Conservation (phyloP, 2,113 vertebrate species). For the Melanerpes formicivorus region DNA sequence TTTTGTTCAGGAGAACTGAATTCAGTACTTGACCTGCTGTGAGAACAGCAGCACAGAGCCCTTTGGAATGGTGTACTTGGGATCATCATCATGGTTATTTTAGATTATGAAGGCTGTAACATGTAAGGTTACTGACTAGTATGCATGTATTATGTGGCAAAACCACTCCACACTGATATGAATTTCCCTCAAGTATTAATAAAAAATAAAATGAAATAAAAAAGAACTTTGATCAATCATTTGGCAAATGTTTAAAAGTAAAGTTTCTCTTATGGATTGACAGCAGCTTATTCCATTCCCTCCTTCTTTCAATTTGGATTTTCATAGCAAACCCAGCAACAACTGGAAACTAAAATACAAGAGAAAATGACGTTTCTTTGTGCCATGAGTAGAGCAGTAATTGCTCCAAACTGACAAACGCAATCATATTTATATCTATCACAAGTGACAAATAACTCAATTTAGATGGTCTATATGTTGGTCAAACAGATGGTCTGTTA, state of each 20-base stretch:
- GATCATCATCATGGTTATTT: neutral
- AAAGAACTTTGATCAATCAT: too few relatives aligned
- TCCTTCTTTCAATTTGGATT: neutral
- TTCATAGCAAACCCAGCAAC: neutral
- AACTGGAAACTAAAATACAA: neutral
- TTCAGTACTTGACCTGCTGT: neutral
- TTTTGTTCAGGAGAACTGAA: neutral
- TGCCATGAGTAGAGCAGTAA: neutral
- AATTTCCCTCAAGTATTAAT: neutral
- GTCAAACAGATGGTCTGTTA: neutral
- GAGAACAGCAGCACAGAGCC: neutral
- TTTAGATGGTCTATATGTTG: neutral
- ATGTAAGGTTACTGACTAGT: neutral
- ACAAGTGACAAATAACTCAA: neutral
- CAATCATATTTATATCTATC: neutral
- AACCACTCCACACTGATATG: fast-evolving
- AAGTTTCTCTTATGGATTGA: neutral
- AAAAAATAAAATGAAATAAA: neutral
- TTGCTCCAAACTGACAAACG: neutral
- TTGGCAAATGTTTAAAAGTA: neutral
- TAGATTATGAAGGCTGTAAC: neutral
- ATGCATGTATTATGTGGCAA: neutral
- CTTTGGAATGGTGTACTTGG: neutral
- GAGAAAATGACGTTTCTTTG: neutral
- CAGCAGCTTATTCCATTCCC: neutral